Evolutionary conservation across 2,113 vertebrate genomes (phyloP).

Genomic region (Semnornis frantzii): DNA sequence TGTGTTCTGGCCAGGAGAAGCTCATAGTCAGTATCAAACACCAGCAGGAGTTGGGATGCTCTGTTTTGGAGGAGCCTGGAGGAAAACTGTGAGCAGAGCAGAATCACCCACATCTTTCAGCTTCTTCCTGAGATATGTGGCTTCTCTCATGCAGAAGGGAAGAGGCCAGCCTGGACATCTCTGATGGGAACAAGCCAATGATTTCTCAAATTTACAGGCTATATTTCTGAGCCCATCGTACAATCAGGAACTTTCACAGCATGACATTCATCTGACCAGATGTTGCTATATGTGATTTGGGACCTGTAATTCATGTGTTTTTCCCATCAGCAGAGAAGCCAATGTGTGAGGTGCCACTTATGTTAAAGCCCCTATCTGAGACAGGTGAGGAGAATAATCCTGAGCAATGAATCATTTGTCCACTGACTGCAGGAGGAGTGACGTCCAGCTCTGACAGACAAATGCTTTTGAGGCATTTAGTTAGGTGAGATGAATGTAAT

Average conservation of each 20-base stretch:
- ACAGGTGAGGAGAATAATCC: neutral
- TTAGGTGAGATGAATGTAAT: neutral
- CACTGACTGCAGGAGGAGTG: neutral
- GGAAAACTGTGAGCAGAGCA: neutral
- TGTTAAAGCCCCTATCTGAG: neutral
- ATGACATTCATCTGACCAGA: neutral
- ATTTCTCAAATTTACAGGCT: neutral
- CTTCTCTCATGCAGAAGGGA: neutral
- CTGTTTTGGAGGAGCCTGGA: neutral
- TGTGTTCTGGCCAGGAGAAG: neutral
- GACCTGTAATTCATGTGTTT: neutral
- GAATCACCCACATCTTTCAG: neutral
- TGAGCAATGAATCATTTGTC: neutral
- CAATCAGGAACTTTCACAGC: neutral
- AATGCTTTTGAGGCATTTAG: neutral
- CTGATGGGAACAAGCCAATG: neutral
- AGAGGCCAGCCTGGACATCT: neutral
- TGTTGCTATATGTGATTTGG: neutral
- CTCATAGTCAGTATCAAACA: neutral
- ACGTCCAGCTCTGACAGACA: neutral
- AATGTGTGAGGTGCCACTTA: fast-evolving
- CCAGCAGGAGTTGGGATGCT: neutral
- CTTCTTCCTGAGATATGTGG: neutral
- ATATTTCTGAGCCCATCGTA: fast-evolving
- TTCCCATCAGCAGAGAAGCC: neutral